Evolutionary conservation across 2,797 vertebrate genomes (phyloP).

Genomic region (Parauchenoglanis ngamensis): DNA sequence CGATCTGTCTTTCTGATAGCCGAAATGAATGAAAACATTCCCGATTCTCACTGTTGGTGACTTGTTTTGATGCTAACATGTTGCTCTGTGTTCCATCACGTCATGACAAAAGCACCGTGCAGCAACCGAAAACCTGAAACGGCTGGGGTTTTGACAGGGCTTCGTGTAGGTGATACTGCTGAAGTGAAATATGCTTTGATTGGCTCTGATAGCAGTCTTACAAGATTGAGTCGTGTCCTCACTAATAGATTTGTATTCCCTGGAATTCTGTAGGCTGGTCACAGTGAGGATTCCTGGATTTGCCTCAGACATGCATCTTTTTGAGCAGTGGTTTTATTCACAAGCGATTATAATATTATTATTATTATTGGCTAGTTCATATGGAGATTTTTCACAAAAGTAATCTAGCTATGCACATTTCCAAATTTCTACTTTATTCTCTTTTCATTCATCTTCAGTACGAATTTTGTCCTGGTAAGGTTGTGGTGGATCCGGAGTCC

Average conservation of each 20-base stretch:
- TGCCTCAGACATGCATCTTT: neutral
- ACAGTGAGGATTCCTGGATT: neutral
- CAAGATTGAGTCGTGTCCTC: neutral
- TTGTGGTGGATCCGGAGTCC: neutral
- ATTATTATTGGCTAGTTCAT: neutral
- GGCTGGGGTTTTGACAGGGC: neutral
- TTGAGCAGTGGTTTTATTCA: neutral
- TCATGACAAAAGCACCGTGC: neutral
- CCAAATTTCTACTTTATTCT: neutral
- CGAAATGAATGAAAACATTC: neutral
- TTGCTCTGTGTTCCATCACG: neutral
- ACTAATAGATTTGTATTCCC: neutral
- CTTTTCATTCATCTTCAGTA: neutral
- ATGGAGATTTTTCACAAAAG: neutral
- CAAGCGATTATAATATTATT: neutral
- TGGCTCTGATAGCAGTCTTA: neutral
- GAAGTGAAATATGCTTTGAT: neutral
- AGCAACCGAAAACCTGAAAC: neutral
- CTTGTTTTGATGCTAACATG: neutral
- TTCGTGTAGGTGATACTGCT: neutral
- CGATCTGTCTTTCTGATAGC: neutral
- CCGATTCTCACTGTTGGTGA: neutral
- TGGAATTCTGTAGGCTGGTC: too few relatives aligned
- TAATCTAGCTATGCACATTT: neutral
- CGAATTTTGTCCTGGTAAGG: neutral